phyloP scores from a whole-genome alignment of 2,797 vertebrate species.

The Pempheris klunzingeri region DNA sequence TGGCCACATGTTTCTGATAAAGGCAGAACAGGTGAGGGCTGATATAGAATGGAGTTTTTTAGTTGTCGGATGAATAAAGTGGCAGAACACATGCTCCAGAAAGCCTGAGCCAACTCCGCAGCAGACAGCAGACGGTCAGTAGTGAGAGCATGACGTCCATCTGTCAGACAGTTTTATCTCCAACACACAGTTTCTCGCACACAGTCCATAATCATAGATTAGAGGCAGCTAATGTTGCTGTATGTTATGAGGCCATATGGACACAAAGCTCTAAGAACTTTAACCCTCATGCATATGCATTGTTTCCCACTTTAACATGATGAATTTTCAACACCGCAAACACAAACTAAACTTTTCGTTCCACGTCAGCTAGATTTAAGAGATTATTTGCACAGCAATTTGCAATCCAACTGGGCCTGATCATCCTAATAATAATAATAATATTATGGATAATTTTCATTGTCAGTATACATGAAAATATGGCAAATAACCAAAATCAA shows the following conservation, averaged over 20 bases:
- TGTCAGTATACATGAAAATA: background rate
- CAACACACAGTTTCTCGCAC: conserved; percentile 32
- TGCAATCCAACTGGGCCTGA: background rate
- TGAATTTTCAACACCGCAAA: background rate
- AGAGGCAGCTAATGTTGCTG: conserved; percentile 20
- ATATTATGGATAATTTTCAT: background rate
- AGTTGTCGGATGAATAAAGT: background rate
- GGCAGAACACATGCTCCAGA: conserved; percentile 22
- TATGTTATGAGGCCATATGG: background rate
- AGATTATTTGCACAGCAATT: background rate
- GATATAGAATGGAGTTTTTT: background rate
- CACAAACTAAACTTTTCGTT: background rate
- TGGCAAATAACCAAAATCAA: background rate
- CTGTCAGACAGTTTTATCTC: conserved; percentile 43
- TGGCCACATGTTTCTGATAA: conserved; percentile 28
- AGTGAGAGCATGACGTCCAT: conserved; percentile 28
- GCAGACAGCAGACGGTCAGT: conserved; percentile 30
- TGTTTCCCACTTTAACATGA: too few relatives aligned
- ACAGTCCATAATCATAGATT: conserved; percentile 38
- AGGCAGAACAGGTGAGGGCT: background rate
- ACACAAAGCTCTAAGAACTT: background rate
- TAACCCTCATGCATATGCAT: too few relatives aligned
- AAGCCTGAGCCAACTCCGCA: background rate
- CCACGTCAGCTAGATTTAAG: background rate
- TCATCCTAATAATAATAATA: background rate